phyloP scores from a whole-genome alignment of 2,888 invertebrate species.

The Loripinus fragilis region DNA sequence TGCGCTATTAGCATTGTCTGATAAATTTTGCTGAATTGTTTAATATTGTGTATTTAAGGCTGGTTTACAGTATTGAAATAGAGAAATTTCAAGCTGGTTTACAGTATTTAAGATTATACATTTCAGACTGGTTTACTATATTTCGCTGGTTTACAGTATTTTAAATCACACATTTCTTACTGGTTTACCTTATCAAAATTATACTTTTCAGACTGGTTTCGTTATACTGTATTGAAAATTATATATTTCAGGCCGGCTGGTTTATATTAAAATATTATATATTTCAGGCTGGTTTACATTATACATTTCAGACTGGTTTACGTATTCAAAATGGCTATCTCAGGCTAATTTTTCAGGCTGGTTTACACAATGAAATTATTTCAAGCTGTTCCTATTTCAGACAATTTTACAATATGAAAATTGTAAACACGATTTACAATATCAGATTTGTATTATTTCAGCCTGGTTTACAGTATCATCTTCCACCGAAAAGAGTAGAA shows the following conservation, averaged over 20 bases:
- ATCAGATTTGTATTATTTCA: constrained; percentile 24
- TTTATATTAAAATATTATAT: not conserved
- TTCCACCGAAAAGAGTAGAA: constrained; percentile 42
- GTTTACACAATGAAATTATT: too few species aligned
- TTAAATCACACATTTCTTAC: not conserved
- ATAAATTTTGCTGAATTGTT: too few species aligned
- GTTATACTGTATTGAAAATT: not conserved
- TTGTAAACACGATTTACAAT: too few species aligned
- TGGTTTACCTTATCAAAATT: not conserved
- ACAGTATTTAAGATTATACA: not conserved
- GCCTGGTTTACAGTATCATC: constrained; percentile 35
- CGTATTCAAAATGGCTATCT: too few species aligned
- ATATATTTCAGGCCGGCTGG: not conserved
- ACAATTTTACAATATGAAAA: too few species aligned
- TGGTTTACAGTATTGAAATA: too few species aligned
- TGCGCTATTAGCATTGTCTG: too few species aligned
- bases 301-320: too few species aligned
- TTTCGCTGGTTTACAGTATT: not conserved
- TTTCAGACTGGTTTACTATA: not conserved
- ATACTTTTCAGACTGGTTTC: too few species aligned
- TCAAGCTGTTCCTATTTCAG: too few species aligned
- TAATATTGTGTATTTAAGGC: too few species aligned
- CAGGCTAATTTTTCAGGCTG: too few species aligned
- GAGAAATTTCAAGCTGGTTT: not conserved
- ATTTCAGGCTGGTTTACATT: not conserved